Base-by-base conservation (phyloP, 2,888 invertebrate genomes). In the Drosophila incognita region DNA sequence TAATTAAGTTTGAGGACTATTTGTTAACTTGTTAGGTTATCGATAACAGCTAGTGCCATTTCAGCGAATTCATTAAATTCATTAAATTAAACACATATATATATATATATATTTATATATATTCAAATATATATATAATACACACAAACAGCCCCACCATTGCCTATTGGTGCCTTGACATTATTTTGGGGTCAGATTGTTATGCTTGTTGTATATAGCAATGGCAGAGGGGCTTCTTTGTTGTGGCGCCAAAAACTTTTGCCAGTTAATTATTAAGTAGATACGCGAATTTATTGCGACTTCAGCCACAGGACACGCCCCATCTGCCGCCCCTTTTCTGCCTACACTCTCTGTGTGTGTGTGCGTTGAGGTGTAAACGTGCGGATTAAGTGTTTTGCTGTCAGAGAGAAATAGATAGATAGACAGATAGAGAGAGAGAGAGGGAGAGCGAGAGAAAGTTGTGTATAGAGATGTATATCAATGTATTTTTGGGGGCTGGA, bases 281-380 rank as follows among this genome's bases (percentile, higher is more conserved):
- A 90, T 87, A 89, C 86, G 84, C 75, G 82, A 87, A 87, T 90
- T 82, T 85, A 80, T 87, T 82, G 73, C 63, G 79, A 84, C 58
- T 62, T 42, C 48, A 61, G 46, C 75, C 64, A 36, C 64, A 48
- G 80, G 77, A 51, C 51, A 69, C 59, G 59, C 70, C 80, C 57
- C 31, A 42, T 33, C 2, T n/a, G 52, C 49, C 52, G 27, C 54
- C 57, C 13, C 15, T 29, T 49, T 60, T 56, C 15, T 18, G 11
- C n/a, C 48, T 29, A 7, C 29, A 40, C 24, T 40, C 61, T 59
- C 1, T 54, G 51, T 61, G 74, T 78, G 51, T 84, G 72, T 89
- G 90, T 89, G 79, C 86, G 77, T 64, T 87, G 86, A 87, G 87
- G 87, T 87, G 91, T 87, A 90, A 90, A 90, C 90, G 90, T 87